Evolutionary conservation across 2,113 vertebrate genomes (phyloP).

Genomic region (Helogale parvula): DNA sequence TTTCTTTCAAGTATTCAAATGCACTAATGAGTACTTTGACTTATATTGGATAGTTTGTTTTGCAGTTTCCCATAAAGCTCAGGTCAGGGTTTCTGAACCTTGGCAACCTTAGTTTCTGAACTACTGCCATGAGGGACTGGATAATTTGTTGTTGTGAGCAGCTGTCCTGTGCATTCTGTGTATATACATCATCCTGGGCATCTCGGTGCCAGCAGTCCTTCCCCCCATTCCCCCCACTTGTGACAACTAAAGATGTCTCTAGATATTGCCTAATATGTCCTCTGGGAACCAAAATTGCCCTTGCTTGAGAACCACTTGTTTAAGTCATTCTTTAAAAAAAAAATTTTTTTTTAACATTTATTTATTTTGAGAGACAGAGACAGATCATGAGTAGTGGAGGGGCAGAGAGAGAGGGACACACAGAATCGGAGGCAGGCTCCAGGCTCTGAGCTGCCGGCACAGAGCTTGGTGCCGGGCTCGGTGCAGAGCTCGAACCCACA

Average conservation of each 20-base stretch:
- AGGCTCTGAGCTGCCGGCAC: too few species aligned
- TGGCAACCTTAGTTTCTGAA: not conserved
- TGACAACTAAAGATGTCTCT: not conserved
- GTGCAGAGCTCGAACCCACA: too few species aligned
- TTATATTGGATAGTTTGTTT: not conserved
- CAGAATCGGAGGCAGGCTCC: too few species aligned
- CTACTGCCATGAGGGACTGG: not conserved
- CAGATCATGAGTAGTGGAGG: too few species aligned
- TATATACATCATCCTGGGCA: not conserved
- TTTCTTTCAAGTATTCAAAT: not conserved
- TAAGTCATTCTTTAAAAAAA: not conserved
- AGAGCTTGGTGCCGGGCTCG: too few species aligned
- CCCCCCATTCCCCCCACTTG: not conserved
- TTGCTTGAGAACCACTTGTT: not conserved
- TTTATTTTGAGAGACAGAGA: too few species aligned
- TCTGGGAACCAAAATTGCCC: not conserved
- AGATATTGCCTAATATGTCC: not conserved
- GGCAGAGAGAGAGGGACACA: too few species aligned
- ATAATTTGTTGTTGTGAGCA: not conserved
- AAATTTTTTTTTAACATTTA: too few species aligned
- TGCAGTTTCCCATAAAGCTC: not conserved
- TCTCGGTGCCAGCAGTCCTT: not conserved
- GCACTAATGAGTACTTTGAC: not conserved
- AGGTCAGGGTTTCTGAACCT: not conserved
- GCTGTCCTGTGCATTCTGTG: not conserved